Conservation (phyloP, 2,797 vertebrate genomes). For the Anabas testudineus region DNA sequence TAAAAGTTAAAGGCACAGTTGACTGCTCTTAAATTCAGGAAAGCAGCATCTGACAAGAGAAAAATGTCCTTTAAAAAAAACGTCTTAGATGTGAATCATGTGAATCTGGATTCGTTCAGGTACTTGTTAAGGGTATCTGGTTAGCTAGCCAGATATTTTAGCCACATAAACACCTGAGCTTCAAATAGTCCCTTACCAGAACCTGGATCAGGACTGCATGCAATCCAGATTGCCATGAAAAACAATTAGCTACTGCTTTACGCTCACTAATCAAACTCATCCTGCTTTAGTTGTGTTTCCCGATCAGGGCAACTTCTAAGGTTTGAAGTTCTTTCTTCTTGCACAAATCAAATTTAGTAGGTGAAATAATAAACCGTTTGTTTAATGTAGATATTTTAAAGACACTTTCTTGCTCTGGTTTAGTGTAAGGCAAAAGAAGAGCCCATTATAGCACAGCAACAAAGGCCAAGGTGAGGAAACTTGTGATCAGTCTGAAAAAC, state of each 20-base stretch:
- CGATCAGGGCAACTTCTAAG: too few species aligned
- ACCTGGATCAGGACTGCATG: background rate
- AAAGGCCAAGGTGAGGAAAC: constrained; percentile 25
- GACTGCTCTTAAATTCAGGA: background rate
- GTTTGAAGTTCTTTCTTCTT: too few species aligned
- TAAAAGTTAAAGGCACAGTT: constrained; percentile 24
- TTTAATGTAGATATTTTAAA: background rate
- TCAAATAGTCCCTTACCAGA: background rate
- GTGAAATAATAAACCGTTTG: too few species aligned
- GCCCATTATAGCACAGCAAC: background rate
- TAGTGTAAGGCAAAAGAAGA: constrained; percentile 3
- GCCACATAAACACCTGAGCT: background rate
- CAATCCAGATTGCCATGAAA: too few species aligned
- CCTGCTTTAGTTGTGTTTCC: too few species aligned
- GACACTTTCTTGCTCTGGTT: background rate
- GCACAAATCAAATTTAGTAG: too few species aligned
- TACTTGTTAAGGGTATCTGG: background rate
- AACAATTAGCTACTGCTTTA: background rate
- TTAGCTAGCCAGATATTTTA: background rate
- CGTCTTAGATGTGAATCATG: too few species aligned
- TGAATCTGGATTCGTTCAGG: background rate
- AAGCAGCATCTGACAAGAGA: constrained; percentile 6
- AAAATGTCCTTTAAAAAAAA: too few species aligned
- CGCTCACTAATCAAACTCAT: background rate
- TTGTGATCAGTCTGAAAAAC: too few species aligned